Conservation (phyloP, 2,113 vertebrate genomes). For the Pygoscelis antarcticus region DNA sequence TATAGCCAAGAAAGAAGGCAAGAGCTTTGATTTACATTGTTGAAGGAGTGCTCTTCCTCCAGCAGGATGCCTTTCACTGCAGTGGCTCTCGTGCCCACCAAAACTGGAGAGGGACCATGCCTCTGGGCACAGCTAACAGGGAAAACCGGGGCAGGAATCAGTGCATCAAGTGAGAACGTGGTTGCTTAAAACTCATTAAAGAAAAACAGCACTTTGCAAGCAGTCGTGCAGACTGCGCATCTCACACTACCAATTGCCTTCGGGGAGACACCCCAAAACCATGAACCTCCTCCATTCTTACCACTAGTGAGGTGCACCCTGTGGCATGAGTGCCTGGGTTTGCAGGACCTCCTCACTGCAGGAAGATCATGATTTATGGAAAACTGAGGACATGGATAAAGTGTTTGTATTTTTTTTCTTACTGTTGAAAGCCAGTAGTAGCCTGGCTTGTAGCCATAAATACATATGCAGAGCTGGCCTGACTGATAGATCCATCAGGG, state of each 20-base stretch:
- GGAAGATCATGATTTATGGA: not conserved
- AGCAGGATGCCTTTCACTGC: not conserved
- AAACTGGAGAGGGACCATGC: rapidly evolving
- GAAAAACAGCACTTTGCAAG: not conserved
- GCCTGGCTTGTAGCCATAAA: not conserved
- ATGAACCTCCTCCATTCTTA: not conserved
- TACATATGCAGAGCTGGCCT: not conserved
- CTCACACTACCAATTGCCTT: not conserved
- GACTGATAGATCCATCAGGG: not conserved
- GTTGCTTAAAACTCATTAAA: not conserved
- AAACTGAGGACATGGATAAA: not conserved
- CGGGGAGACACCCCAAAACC: not conserved
- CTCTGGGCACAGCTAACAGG: not conserved
- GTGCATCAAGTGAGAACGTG: not conserved
- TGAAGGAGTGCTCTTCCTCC: not conserved
- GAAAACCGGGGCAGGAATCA: not conserved
- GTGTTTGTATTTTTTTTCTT: not conserved
- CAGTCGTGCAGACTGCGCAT: not conserved
- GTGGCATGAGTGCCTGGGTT: rapidly evolving
- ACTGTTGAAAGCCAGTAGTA: not conserved
- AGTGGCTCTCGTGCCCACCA: rapidly evolving
- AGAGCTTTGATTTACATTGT: not conserved
- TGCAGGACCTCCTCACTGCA: rapidly evolving
- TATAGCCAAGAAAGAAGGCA: not conserved
- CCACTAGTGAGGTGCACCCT: not conserved